Evolutionary conservation across 1,140 invertebrate genomes (phyloP).

Genomic region (Holotrichia oblita): DNA sequence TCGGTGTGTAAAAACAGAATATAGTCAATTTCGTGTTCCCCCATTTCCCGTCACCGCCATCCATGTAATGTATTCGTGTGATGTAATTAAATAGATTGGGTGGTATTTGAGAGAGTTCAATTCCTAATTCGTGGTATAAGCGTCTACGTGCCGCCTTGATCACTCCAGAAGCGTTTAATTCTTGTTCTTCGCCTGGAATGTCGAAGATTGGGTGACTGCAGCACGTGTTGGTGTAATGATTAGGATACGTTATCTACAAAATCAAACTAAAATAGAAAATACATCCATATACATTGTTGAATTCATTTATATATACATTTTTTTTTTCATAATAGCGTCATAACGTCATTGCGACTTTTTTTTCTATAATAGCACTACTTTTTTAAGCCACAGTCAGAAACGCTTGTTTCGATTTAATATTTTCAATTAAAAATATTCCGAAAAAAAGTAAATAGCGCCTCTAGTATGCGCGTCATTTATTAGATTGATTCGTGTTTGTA

Average conservation of each 20-base stretch:
- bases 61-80: slow-evolving; percentile 89
- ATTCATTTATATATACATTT: no score
- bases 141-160: slow-evolving; percentile 86
- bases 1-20: slow-evolving; percentile 85
- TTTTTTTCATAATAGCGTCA: no score
- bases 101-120: slow-evolving; percentile 68
- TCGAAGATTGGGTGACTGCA: slow-evolving; percentile 95
- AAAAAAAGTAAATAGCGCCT: no score
- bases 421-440: no score
- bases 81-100: slow-evolving; percentile 81
- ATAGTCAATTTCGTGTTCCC: slow-evolving; percentile 98
- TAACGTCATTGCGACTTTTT: no score
- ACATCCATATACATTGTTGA: neutral
- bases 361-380: no score
- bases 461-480: no score
- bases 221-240: slow-evolving; percentile 93
- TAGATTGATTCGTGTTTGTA: no score
- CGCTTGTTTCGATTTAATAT: no score
- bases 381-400: no score
- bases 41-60: slow-evolving; percentile 80
- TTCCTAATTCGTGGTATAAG: slow-evolving; percentile 88
- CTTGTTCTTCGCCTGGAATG: slow-evolving; percentile 78
- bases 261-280: slow-evolving; percentile 40
- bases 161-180: slow-evolving; percentile 78
- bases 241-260: slow-evolving; percentile 81